Base-by-base conservation (phyloP, 2,888 invertebrate genomes). In the Entomobrya proxima region DNA sequence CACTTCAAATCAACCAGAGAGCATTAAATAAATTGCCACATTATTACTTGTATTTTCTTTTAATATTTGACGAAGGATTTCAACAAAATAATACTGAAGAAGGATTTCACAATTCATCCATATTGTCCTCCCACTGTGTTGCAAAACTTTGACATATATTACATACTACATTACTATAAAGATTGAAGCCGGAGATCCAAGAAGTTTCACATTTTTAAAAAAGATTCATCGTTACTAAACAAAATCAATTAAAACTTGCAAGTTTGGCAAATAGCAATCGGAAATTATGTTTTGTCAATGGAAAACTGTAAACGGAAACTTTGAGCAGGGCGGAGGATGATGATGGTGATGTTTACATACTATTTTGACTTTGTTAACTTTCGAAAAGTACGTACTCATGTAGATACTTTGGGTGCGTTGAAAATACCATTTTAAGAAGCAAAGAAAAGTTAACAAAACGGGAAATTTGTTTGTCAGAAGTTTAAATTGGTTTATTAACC, bases 401-500 rank as follows among this genome's bases (percentile, higher is more conserved):
- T 15, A 15, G 24, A 30, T 13, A 7, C 13, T 9, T 27, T 21
- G 5, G 18, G 24, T 52, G 24, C 11, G 52, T 52, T 24, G 11
- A 58, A 58, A 27, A 27, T 30, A 30, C 27, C 58, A 30, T 58
- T 30, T 58, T 27, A 32, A 15, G 35, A 4, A 61, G 2, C 5
- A 2, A 35, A 18, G 18, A 11, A 35, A 61, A 35, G 35, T 32
- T 61, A 18, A 35, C n/a, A 32, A 74, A 24, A 52, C 35, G 37
- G 55, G 40, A 76, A 76, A 76, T 76, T 52, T 18, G 18, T 76
- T 76, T 50, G n/a, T 27, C 13, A 35, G 58, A 76, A 76, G 37
- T 76, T 76, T 76, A 76, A 76, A 76, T 76, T 76, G 76, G 58
- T 58, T 55, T 76, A 32, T 76, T 58, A 76, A 58, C 76, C 58